These are phyloP conservation scores for Lasioglossum lativentre DNA, from an alignment of 2,888 invertebrate genomes.

Conservation along the genomic window DNA sequence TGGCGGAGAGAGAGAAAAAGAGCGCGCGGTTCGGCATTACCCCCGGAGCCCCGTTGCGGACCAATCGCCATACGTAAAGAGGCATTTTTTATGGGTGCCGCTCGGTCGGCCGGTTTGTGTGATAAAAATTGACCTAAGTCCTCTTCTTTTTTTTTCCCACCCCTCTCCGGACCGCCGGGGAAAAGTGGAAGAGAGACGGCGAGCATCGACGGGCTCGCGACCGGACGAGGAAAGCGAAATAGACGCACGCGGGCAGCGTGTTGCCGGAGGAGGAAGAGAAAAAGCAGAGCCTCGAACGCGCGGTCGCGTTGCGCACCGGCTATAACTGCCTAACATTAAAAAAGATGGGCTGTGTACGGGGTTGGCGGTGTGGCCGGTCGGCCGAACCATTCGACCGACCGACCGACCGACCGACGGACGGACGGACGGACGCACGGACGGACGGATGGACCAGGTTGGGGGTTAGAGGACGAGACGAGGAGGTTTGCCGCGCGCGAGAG, in stretches of 20 bases:
- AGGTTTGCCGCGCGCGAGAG: constrained; percentile 62
- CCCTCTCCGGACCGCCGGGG: constrained; percentile 1
- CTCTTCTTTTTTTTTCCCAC: constrained; percentile 77
- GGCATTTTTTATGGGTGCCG: constrained; percentile 85
- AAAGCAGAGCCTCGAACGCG: constrained; percentile 24
- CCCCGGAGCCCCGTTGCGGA: constrained; percentile 82
- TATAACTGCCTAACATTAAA: constrained; percentile 85
- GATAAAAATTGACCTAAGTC: constrained; percentile 85
- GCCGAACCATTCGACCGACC: constrained; percentile 43
- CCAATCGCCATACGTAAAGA: constrained; percentile 85
- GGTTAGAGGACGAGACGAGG: constrained; percentile 68
- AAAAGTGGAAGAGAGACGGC: constrained; percentile 39
- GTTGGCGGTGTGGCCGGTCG: constrained; percentile 72
- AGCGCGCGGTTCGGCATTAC: constrained; percentile 81
- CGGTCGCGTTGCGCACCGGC: constrained; percentile 79
- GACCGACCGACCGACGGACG: constrained; percentile 47
- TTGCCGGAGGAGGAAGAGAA: constrained; percentile 26
- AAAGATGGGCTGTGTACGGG: constrained; percentile 83
- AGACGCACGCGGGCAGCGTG: constrained; percentile 23
- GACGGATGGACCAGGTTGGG: constrained; percentile 63
- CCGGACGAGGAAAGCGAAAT: constrained; percentile 32
- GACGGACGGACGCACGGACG: constrained; percentile 48
- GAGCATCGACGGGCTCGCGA: constrained; percentile 1
- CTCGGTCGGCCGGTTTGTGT: constrained; percentile 83
- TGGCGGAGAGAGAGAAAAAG: constrained; percentile 41